Evolutionary conservation across 2,888 invertebrate genomes (phyloP), one percentile per base, ranked within the genome.

Genomic region (Thecocarcelia acutangulata): DNA sequence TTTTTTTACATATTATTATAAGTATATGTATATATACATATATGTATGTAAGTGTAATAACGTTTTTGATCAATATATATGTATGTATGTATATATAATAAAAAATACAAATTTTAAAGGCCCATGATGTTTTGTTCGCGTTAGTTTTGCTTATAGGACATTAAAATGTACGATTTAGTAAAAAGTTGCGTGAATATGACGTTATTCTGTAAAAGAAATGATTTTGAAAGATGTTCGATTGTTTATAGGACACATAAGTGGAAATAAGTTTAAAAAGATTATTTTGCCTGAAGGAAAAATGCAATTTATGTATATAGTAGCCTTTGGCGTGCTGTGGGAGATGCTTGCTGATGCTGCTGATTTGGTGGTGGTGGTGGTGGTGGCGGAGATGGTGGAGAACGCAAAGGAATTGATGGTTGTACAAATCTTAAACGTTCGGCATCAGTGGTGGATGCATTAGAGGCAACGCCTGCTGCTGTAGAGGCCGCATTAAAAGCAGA

Each of bases 401-500:
- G 87, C 69, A 88, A 84, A 42, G 88, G 89, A 81, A 89, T 88
- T 40, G 88, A 87, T 76, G 88, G 88, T 83, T 89, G 88, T 72
- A 88, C 87, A 83, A 88, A 88, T 17, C 89, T 87, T 70, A 88
- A 88, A 74, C 87, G 88, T 81, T 88, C 88, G 80, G 88, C 87
- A 85, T 89, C 88, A 64, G 85, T 84, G 50, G 84, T 63, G 76
- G 54, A 63, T 52, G 74, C 17, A 42, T 75, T 63, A 52, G 82
- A 68, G 12, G 77, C 50, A 24, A 77, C 52, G 46, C 78, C 72
- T 63, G 83, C 78, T 11, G 73, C 79, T 42, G 69, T 85, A 79
- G 88, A 85, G 84, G 89, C 88, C 83, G 89, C 87, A 85, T 88
- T 88, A 44, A 88, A 89, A 44, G 88, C 89, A 84, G 89, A 89